Percentiles rank a stretch among this genome's conserved stretches.
phyloP scores from a whole-genome alignment of 2,113 vertebrate species.

The Syngnathoides biaculeatus region DNA sequence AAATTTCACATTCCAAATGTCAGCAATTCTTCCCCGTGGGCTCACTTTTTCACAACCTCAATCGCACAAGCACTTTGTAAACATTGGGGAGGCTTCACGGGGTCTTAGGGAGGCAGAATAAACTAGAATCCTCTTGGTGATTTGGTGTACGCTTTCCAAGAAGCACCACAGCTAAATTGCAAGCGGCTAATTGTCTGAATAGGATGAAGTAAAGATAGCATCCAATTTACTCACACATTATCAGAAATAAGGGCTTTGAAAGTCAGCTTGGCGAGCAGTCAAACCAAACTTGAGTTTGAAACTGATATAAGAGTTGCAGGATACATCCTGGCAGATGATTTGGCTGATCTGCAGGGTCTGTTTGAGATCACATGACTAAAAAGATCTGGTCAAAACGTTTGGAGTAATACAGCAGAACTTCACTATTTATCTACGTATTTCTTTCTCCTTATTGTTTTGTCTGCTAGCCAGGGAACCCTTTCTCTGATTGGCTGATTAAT shows the following conservation, averaged over 20 bases:
- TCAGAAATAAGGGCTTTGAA: background rate
- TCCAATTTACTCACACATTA: background rate
- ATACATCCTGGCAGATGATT: background rate
- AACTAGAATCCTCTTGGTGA: conserved; percentile 1
- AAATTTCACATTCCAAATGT: background rate
- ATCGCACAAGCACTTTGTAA: background rate
- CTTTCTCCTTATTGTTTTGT: no score
- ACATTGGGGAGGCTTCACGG: background rate
- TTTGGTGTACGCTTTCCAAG: background rate
- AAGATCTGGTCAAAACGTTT: background rate
- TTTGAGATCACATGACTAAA: background rate
- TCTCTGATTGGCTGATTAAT: no score
- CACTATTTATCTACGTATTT: background rate
- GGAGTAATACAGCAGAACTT: background rate
- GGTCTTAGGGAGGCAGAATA: background rate
- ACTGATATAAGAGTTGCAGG: background rate
- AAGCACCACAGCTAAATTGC: background rate
- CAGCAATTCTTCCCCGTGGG: background rate
- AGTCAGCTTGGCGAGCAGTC: background rate
- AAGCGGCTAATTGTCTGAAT: background rate
- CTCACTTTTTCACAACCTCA: background rate
- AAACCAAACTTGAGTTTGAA: background rate
- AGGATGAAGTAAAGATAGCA: background rate
- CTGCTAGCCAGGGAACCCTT: no score
- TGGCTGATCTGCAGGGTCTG: background rate